Base-by-base conservation (phyloP, 2,888 invertebrate genomes). In the Charanyca ferruginea region DNA sequence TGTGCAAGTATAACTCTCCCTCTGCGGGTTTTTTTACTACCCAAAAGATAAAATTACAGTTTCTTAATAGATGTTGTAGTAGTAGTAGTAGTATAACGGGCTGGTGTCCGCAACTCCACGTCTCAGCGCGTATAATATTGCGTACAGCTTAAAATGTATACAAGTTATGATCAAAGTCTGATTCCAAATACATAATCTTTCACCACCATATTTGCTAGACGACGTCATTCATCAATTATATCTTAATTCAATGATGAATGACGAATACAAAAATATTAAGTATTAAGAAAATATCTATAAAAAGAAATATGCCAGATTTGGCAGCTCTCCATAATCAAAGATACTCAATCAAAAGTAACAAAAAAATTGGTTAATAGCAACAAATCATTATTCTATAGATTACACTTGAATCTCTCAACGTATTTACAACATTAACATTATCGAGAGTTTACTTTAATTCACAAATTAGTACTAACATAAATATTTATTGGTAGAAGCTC, bases 401-500 rank as follows among this genome's bases (percentile, higher is more conserved):
- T n/a, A 49, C 13, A 22, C 23, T 18, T 22, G 22, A 69, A 75
- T 65, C 64, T 60, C 16, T 79, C 77, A 66, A 63, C 68, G 22
- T 61, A 35, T 60, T 51, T 41, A 77, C 51, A 49, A 18, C 25
- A 73, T 61, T 59, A 51, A 68, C 32, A 65, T 51, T 55, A 32
- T 23, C 8, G 32, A 69, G 11, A 49, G 59, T 59, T 65, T 55
- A 55, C 6, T 59, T 51, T 49, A 53, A 44, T 42, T 55, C 18
- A 20, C 25, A 61, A 47, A 61, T 73, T 63, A 41, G 32, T 16
- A 22, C 8, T 16, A 60, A 62, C 23, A 55, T 75, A 79, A 77
- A 79, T 66, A 76, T 77, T 77, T 79, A 62, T 60, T 42, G 1
- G 28, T 58, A 25, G 9, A 25, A 28, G 41, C 23, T 4, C n/a